Conservation (phyloP, 1,140 invertebrate genomes). For the Piezodorus guildinii region DNA sequence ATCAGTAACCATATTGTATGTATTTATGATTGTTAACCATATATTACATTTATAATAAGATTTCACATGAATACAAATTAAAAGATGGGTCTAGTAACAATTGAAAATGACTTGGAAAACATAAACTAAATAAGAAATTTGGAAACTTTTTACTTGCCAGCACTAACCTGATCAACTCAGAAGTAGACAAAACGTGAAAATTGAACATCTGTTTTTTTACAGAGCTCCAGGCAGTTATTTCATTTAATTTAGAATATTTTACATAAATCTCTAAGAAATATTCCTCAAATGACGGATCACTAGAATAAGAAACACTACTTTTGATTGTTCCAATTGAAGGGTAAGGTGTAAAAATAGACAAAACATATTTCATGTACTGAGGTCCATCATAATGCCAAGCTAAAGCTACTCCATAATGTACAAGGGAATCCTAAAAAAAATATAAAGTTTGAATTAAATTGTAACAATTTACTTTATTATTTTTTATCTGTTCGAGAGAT, state of each 20-base stretch:
- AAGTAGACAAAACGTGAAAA: conserved; percentile 26
- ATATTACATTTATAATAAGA: background rate
- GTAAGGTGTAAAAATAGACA: conserved; percentile 41
- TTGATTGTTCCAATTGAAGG: conserved; percentile 39
- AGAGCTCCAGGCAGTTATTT: conserved; percentile 26
- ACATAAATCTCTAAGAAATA: conserved; percentile 28
- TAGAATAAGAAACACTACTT: conserved; percentile 24
- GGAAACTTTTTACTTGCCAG: background rate
- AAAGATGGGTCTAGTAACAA: too few relatives aligned
- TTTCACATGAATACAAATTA: too few relatives aligned
- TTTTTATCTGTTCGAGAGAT: too few relatives aligned
- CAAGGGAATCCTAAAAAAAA: conserved; percentile 20
- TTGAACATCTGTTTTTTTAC: conserved; percentile 23
- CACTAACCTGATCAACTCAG: conserved; percentile 27
- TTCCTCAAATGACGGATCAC: conserved; percentile 20
- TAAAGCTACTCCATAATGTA: conserved; percentile 37
- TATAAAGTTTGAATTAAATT: background rate
- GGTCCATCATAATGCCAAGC: conserved; percentile 39
- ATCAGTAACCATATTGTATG: background rate
- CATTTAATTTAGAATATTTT: conserved; percentile 25
- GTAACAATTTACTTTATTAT: too few relatives aligned
- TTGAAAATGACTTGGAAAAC: too few relatives aligned
- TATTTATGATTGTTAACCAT: background rate
- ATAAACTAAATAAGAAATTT: too few relatives aligned
- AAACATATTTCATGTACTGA: conserved; percentile 35